phyloP scores from a whole-genome alignment of 2,888 invertebrate species.

The Lasioglossum figueresi region DNA sequence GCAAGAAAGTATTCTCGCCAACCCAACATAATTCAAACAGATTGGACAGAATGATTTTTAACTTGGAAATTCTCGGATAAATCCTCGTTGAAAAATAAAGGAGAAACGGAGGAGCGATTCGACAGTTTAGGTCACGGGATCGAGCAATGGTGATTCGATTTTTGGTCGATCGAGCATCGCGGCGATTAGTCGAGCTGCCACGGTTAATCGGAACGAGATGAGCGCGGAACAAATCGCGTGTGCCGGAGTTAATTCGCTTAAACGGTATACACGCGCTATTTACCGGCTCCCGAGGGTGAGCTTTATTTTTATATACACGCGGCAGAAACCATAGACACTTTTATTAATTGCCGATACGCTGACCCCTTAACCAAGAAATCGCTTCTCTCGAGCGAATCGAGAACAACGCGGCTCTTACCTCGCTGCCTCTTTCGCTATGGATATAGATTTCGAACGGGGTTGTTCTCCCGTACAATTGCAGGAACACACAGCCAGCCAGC shows the following conservation, averaged over 20 bases:
- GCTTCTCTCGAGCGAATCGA: constrained; percentile 51
- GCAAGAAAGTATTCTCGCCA: too few species aligned
- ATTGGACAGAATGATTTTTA: too few species aligned
- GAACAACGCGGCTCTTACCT: constrained; percentile 39
- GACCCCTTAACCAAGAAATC: constrained; percentile 43
- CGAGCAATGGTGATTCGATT: neutral
- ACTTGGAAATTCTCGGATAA: too few species aligned
- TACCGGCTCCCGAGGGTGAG: constrained; percentile 33
- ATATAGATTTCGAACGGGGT: neutral
- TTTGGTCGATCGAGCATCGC: neutral
- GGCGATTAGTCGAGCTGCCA: constrained; percentile 1
- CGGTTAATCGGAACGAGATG: constrained; percentile 28
- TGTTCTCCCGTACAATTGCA: neutral
- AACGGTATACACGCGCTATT: constrained; percentile 42
- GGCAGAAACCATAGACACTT: constrained; percentile 9
- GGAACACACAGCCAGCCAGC: neutral
- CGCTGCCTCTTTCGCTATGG: neutral
- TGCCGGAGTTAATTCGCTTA: constrained; percentile 28
- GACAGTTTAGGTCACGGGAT: neutral
- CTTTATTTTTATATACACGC: constrained; percentile 47
- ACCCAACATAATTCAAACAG: too few species aligned
- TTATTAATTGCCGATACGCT: constrained; percentile 36
- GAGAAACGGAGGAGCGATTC: neutral
- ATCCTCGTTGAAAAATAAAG: neutral
- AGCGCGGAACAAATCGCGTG: neutral